These are phyloP conservation scores for Spatulosminthurus flaviceps DNA, from an alignment of 2,888 invertebrate species.

Conservation along the genomic window DNA sequence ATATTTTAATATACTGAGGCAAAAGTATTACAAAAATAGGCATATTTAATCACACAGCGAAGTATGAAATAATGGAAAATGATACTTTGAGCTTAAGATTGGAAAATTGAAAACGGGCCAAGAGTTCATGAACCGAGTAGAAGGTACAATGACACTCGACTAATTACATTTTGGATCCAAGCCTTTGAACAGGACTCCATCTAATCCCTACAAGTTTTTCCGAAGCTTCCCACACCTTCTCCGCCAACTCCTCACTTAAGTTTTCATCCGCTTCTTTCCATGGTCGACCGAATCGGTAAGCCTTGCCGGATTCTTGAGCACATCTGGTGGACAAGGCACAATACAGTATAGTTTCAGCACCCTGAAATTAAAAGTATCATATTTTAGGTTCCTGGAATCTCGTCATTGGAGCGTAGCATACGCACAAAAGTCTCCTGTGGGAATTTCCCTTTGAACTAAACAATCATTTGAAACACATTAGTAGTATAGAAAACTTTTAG, in stretches of 20 bases:
- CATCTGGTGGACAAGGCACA: constrained; percentile 79
- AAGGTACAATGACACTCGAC: background rate
- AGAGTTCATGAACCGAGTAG: background rate
- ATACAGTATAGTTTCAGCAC: constrained; percentile 81
- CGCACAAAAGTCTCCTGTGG: too few species aligned
- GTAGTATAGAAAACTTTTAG: background rate
- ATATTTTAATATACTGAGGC: too few species aligned
- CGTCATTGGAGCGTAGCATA: too few species aligned
- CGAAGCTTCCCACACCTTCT: constrained; percentile 77
- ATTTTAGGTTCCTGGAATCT: background rate
- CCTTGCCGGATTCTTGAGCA: constrained; percentile 75
- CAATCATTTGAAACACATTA: too few species aligned
- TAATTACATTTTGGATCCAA: background rate
- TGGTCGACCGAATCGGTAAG: constrained; percentile 72
- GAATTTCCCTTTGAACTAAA: background rate
- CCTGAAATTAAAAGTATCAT: constrained; percentile 68
- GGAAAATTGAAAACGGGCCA: background rate
- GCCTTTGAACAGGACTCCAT: background rate
- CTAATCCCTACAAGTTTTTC: constrained; percentile 78
- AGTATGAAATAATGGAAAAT: too few species aligned
- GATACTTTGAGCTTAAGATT: too few species aligned
- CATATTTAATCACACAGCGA: too few species aligned
- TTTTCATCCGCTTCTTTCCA: constrained; percentile 54
- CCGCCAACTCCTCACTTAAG: constrained; percentile 68
- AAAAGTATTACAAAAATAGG: too few species aligned